A percentile compares a stretch with the other conserved stretches of the same genome.
These are phyloP conservation scores for Aleiodes leptofemur DNA, from an alignment of 2,888 invertebrate genomes.

Conservation along the genomic window DNA sequence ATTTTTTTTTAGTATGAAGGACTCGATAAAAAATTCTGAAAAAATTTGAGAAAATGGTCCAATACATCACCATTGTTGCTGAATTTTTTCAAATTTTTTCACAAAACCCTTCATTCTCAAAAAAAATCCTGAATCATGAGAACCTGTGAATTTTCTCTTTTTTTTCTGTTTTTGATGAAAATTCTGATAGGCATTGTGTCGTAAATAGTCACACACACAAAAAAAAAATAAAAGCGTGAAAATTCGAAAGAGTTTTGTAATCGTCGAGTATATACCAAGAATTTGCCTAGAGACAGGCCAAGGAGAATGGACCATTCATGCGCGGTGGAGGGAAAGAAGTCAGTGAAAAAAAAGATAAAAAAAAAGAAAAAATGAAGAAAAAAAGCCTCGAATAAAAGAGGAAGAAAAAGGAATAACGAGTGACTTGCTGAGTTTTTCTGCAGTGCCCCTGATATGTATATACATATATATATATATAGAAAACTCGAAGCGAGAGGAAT, in stretches of 20 bases:
- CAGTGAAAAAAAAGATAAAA: conserved; percentile 18
- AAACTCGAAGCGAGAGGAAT: conserved; percentile 60
- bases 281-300: conserved; percentile 70
- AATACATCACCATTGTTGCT: neutral
- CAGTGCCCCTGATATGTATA: conserved; percentile 30
- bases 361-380: conserved; percentile 30
- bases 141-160: no score
- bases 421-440: conserved; percentile 60
- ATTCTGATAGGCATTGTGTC: neutral
- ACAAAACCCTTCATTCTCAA: conserved; percentile 28
- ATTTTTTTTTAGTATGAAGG: neutral
- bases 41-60: conserved; percentile 35
- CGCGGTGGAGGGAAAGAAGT: conserved; percentile 52
- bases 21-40: neutral
- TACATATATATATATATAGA: conserved; percentile 32
- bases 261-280: conserved; percentile 55
- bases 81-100: neutral
- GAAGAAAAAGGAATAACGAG: conserved; percentile 55
- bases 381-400: conserved; percentile 1
- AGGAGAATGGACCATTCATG: conserved; percentile 74
- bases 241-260: conserved; percentile 47
- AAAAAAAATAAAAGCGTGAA: conserved; percentile 45
- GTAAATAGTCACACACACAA: neutral
- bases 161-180: neutral
- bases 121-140: conserved; percentile 22